Evolutionary conservation across 2,797 vertebrate genomes (phyloP).

Genomic region (Trematomus bernacchii): DNA sequence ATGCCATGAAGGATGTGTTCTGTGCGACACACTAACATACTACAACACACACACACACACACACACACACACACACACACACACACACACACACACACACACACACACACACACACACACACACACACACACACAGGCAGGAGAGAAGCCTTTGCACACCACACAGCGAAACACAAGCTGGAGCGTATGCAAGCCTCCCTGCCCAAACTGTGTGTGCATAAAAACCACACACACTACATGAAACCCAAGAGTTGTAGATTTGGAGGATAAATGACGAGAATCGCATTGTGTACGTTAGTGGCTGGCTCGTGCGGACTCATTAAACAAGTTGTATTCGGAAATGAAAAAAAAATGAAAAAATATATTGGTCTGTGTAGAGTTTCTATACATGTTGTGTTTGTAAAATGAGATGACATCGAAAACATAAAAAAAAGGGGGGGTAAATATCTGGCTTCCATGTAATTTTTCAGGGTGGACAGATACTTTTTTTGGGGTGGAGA

Average conservation of each 20-base stretch:
- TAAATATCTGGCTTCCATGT: slow-evolving; percentile 81
- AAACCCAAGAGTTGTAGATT: slow-evolving; percentile 63
- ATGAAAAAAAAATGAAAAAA: slow-evolving; percentile 75
- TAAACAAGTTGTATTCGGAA: slow-evolving; percentile 76
- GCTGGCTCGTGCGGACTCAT: slow-evolving; percentile 84
- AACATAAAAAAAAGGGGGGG: slow-evolving; percentile 54
- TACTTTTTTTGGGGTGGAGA: slow-evolving; percentile 6
- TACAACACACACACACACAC: slow-evolving; percentile 22
- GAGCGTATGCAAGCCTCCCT: slow-evolving; percentile 66
- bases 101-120: not conserved
- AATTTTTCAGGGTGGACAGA: slow-evolving; percentile 55
- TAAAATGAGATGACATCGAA: slow-evolving; percentile 80
- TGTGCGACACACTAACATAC: slow-evolving; percentile 67
- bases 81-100: slow-evolving; percentile 33
- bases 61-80: not conserved
- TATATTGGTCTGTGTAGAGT: slow-evolving; percentile 84
- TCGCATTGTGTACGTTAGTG: slow-evolving; percentile 83
- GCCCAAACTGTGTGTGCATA: slow-evolving; percentile 75
- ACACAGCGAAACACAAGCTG: slow-evolving; percentile 50
- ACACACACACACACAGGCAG: slow-evolving; percentile 41
- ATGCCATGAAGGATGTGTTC: slow-evolving; percentile 61
- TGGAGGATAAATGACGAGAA: slow-evolving; percentile 70
- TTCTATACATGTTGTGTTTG: slow-evolving; percentile 88
- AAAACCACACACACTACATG: slow-evolving; percentile 64
- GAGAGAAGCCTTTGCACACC: slow-evolving; percentile 64